phyloP scores from a whole-genome alignment of 2,797 vertebrate species.

The Phoxinus dragarum region DNA sequence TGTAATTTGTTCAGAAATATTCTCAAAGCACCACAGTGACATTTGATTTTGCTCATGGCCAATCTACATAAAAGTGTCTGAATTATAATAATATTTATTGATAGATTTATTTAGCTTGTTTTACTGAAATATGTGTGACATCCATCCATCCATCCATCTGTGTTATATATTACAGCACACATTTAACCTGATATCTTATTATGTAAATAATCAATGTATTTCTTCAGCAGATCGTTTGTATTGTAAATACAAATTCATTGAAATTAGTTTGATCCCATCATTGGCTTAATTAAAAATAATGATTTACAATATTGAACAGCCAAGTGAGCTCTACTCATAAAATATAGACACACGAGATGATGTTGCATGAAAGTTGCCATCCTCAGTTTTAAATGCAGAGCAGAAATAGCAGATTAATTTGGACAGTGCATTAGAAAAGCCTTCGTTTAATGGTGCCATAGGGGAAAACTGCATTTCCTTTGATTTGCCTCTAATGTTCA shows the following conservation, averaged over 20 bases:
- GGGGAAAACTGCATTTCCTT: slow-evolving; percentile 41
- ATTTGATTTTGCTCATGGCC: slow-evolving; percentile 8
- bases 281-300: slow-evolving; percentile 24
- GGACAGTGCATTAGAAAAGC: slow-evolving; percentile 32
- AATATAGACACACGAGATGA: slow-evolving; percentile 11
- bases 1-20: slow-evolving; percentile 20
- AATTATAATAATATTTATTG: not conserved
- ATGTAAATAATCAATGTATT: not conserved
- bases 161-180: not conserved
- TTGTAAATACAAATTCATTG: not conserved
- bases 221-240: not conserved
- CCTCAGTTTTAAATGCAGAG: slow-evolving; percentile 12
- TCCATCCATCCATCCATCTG: not conserved
- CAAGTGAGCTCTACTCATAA: slow-evolving; percentile 7
- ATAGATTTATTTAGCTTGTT: slow-evolving; percentile 18
- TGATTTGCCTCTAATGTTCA: slow-evolving; percentile 38
- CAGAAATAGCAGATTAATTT: slow-evolving; percentile 36
- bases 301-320: slow-evolving; percentile 17
- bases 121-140: not conserved
- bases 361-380: slow-evolving; percentile 17
- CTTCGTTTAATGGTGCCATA: slow-evolving; percentile 34
- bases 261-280: not conserved
- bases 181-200: not conserved
- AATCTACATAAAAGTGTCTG: slow-evolving; percentile 8
- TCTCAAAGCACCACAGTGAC: not conserved